These are phyloP conservation scores for Exephanes ischioxanthus DNA, from an alignment of 2,888 invertebrate species.

Conservation along the genomic window DNA sequence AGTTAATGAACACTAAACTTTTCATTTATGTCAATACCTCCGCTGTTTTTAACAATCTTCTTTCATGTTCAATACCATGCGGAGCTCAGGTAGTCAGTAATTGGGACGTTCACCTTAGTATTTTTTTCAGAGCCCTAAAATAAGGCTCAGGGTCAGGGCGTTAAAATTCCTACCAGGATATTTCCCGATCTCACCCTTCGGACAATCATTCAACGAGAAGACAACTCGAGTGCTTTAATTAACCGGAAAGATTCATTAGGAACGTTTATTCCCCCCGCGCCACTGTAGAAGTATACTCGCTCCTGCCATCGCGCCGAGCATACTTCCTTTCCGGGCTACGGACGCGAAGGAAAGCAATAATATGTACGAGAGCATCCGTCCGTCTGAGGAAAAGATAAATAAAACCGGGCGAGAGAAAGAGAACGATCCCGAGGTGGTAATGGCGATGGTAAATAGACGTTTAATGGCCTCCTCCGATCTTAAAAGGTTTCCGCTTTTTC, in stretches of 20 bases:
- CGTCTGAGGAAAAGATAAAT: conserved; percentile 22
- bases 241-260: conserved; percentile 67
- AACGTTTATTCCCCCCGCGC: conserved; percentile 23
- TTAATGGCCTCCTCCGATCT: conserved; percentile 64
- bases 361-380: conserved; percentile 42
- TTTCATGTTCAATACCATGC: too few relatives aligned
- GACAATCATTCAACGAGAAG: conserved; percentile 13
- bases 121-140: too few relatives aligned
- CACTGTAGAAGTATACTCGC: conserved; percentile 1
- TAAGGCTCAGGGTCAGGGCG: too few relatives aligned
- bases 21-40: too few relatives aligned
- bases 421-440: conserved; percentile 33
- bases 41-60: too few relatives aligned
- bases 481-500: conserved; percentile 58
- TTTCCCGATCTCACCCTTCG: not conserved
- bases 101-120: too few relatives aligned
- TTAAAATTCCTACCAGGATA: too few relatives aligned
- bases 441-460: conserved; percentile 66
- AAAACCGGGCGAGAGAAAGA: conserved; percentile 13
- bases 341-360: conserved; percentile 58
- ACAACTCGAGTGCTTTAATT: conserved; percentile 48
- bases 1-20: too few relatives aligned
- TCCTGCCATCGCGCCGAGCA: conserved; percentile 21
- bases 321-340: conserved; percentile 47
- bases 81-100: too few relatives aligned